Percentiles rank a stretch among this genome's conserved stretches.
Conservation (phyloP, 2,888 invertebrate genomes). For the Apotomis turbidana region DNA sequence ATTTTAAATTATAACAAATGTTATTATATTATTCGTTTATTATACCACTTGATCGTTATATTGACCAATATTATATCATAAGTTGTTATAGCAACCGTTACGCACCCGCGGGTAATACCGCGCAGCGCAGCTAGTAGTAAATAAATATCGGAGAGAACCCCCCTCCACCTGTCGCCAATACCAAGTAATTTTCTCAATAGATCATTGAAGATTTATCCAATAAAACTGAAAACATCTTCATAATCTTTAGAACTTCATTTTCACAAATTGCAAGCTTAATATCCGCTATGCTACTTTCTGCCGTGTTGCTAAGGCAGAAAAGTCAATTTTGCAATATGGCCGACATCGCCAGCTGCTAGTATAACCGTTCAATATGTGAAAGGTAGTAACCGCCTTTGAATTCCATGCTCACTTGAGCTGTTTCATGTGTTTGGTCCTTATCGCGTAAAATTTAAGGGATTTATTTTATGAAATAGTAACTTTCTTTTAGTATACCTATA, state of each 20-base stretch:
- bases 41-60: no score
- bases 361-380: neutral
- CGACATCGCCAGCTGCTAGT: slow-evolving; percentile 3
- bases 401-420: neutral
- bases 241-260: slow-evolving; percentile 10
- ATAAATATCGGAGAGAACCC: neutral
- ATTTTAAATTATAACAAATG: no score
- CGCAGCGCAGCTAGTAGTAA: no score
- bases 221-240: slow-evolving; percentile 22
- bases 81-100: no score
- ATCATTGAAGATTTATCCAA: neutral
- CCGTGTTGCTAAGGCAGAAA: slow-evolving; percentile 3
- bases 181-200: slow-evolving; percentile 3
- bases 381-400: neutral
- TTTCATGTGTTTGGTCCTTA: neutral
- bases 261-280: slow-evolving; percentile 3
- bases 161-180: neutral
- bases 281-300: neutral
- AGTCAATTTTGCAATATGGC: slow-evolving; percentile 13
- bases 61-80: no score
- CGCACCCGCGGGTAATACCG: no score
- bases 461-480: slow-evolving; percentile 17
- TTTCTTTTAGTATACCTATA: neutral
- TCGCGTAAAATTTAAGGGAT: slow-evolving; percentile 22
- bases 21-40: no score